Evolutionary conservation across 2,797 vertebrate species (phyloP), one percentile per base, ranked within the genome.

Genomic region (Pseudomugil tenellus): DNA sequence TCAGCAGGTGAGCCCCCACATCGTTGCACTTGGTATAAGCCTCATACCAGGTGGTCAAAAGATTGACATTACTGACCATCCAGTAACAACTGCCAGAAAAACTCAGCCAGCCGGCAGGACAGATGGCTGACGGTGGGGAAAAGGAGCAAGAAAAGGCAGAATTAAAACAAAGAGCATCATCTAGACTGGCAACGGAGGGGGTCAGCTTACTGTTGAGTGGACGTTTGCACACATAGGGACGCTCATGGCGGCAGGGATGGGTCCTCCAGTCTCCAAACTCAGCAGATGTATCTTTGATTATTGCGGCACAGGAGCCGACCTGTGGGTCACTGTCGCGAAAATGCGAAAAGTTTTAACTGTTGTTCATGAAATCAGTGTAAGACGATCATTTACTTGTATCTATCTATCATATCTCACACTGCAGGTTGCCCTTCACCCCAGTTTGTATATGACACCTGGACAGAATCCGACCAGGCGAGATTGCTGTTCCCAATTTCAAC

Each of bases 201-300:
- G 34, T 70, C n/a, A 1, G 10, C 67, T 91, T 87, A 95, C 94
- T 95, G 79, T 92, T 95, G 60, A 95, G 71, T 0, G 81, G 83
- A 16, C 90, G 88, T 86, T 95, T 92, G 70, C 94, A 95, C 89
- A 95, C 93, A 84, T 91, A 95, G 1, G 94, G 93, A 14, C 93
- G 90, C 73, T 94, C 92, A 0, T 90, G 32, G 71, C 92, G 80
- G 79, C 94, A 95, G 9, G 71, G 4, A 2, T 93, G 92, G 5
- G 89, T 52, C 72, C 19, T 92, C 94, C 94, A 95, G 51, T 92
- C 91, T 34, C 92, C 93, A 60, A 76, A 91, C 3, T 85, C 39
- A 0, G 81, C 79, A 2, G 85, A 52, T 1, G 43, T 0, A 0
- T 92, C 89, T 81, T 92, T 94, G 48, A 93, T 87, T 26, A 92